These are phyloP conservation scores for Stomatorhinus ivindoensis DNA, from an alignment of 2,113 vertebrate genomes.

Conservation along the genomic window DNA sequence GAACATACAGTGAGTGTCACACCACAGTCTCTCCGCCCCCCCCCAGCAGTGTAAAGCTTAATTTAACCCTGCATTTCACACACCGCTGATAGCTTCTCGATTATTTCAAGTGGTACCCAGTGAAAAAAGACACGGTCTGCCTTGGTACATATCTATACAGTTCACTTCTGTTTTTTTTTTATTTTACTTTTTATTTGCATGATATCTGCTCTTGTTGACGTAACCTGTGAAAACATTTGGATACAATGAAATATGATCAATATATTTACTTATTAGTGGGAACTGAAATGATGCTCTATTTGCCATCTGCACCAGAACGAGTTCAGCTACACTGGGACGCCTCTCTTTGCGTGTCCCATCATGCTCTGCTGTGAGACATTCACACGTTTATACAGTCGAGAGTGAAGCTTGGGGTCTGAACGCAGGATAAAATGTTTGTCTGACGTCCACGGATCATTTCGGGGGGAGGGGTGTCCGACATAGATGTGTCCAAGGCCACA, in stretches of 20 bases:
- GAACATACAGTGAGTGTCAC: background rate
- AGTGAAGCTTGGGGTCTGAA: background rate
- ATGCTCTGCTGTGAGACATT: too few species aligned
- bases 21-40: too few species aligned
- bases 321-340: too few species aligned
- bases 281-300: too few species aligned
- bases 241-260: background rate
- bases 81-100: background rate
- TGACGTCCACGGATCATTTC: background rate
- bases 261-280: background rate
- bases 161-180: background rate
- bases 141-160: background rate
- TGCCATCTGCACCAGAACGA: too few species aligned
- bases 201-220: background rate
- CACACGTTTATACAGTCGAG: background rate
- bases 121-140: background rate
- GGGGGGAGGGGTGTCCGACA: background rate
- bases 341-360: too few species aligned
- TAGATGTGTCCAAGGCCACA: background rate
- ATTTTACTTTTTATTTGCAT: background rate
- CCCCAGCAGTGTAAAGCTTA: background rate
- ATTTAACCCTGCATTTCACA: background rate
- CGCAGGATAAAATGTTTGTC: background rate
- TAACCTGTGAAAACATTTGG: background rate
- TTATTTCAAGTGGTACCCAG: background rate